Base-by-base conservation (phyloP, 1,140 invertebrate genomes). In the Caerostris darwini region DNA sequence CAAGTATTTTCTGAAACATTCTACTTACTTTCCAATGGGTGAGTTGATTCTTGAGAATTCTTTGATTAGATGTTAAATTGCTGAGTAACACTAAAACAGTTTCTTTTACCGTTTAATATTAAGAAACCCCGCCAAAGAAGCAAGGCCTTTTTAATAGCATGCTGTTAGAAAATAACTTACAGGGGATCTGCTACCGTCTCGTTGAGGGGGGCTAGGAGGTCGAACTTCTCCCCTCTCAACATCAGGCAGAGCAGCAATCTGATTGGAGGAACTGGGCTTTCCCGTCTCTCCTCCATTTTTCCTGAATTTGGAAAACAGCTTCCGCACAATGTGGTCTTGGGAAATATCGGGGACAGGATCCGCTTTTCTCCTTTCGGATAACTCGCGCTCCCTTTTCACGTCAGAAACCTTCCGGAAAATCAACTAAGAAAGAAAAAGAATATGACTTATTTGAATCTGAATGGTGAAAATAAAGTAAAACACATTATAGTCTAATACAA, bases 391-490 rank as follows among this genome's bases (percentile, higher is more conserved):
- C 95, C 99, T 97, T 95, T 99, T 98, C 88, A 99, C 99, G 96
- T 99, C 99, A 83, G 99, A 98, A 91, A 99, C 98, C 97, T 99
- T 99, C 94, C 99, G 97, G 96, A 99, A 99, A 96, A 99, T 99
- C 92, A 99, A 97, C 98, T 98, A 96, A 69, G 96, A 96, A 95
- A 95, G 92, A 94, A 12, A 64, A 14, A 4, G 12, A 34, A 34
- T 0, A 34, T 34, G 34, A 34, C 2, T 1, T 34, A 85, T 34
- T 3, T n/a, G 34, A 81, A 19, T 34, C 50, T 81, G 8, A 81
- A 19, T 4, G 3, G 61, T 17, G n/a, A 64, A 10, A 64, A 64
- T 12, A 12, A 5, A 64, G 61, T 64, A 64, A 64, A 64, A 64
- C 34, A 34, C 34, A 34, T 34, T 34, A 34, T 34, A 34, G 34